These are phyloP conservation scores for Brachypteracias leptosomus DNA, from an alignment of 2,113 vertebrate genomes.

Conservation along the genomic window DNA sequence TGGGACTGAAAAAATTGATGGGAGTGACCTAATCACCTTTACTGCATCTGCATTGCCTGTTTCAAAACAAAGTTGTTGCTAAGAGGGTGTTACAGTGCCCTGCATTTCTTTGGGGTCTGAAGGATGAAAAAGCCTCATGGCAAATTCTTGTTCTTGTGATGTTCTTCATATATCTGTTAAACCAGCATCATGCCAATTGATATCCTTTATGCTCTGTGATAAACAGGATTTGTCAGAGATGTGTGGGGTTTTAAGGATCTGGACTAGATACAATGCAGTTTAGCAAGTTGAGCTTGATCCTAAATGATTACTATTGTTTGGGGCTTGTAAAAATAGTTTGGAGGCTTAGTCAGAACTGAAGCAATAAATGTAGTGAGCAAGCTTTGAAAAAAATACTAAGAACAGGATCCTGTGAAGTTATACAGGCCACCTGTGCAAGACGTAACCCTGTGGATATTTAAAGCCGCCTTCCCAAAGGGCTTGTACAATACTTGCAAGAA, in stretches of 20 bases:
- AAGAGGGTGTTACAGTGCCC: background rate
- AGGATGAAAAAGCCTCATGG: background rate
- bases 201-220: background rate
- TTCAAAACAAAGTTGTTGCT: background rate
- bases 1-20: background rate
- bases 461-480: background rate
- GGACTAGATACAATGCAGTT: slow-evolving; percentile 14
- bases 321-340: slow-evolving; percentile 62
- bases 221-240: background rate
- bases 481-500: background rate
- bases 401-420: slow-evolving; percentile 28
- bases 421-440: slow-evolving; percentile 45
- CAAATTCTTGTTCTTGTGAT: background rate
- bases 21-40: background rate
- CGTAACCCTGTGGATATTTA: slow-evolving; percentile 38
- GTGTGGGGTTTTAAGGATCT: background rate
- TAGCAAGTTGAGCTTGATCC: slow-evolving; percentile 41
- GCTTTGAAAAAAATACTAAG: slow-evolving; percentile 49
- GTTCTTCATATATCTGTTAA: background rate
- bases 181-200: background rate
- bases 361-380: slow-evolving; percentile 58
- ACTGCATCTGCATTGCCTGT: background rate
- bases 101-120: background rate
- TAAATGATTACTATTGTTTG: slow-evolving; percentile 50
- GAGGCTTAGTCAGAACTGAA: slow-evolving; percentile 59